A percentile compares a stretch with the other conserved stretches of the same genome.
These are phyloP conservation scores for Zosterops lateralis DNA, from an alignment of 2,113 vertebrate genomes.

Conservation along the genomic window DNA sequence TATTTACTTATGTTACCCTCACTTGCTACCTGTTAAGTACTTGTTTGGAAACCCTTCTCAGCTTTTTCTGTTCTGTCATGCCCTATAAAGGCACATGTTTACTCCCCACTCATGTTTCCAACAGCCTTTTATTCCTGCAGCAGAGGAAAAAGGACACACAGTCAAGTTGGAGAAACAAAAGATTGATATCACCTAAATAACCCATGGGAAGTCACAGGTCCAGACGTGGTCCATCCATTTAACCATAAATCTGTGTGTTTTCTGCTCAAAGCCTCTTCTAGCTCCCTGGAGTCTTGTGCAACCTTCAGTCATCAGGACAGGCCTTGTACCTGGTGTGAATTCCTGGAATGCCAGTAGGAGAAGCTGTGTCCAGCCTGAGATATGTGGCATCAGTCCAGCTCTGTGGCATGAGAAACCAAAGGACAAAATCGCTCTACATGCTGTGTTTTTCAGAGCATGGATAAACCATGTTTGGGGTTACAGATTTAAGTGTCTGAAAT, in stretches of 20 bases:
- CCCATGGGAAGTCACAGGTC: background rate
- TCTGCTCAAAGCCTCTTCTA: background rate
- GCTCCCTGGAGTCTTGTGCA: background rate
- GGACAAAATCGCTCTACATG: background rate
- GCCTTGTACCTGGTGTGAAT: background rate
- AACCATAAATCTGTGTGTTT: background rate
- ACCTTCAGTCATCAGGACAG: background rate
- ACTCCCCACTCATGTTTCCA: background rate
- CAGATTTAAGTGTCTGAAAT: background rate
- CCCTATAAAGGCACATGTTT: background rate
- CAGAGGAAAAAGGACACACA: background rate
- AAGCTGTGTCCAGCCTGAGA: background rate
- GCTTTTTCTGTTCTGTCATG: background rate
- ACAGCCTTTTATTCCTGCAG: background rate
- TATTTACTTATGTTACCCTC: background rate
- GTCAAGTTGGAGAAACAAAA: background rate
- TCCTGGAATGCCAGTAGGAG: background rate
- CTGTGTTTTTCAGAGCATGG: background rate
- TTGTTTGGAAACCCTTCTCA: background rate
- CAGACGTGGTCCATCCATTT: background rate
- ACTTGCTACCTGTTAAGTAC: background rate
- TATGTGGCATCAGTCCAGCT: accelerated
- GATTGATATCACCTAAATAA: background rate
- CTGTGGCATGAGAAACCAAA: background rate
- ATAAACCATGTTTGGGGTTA: background rate